These are phyloP conservation scores for Sebastes hubbsi DNA, from an alignment of 2,797 vertebrate genomes.

Conservation along the genomic window DNA sequence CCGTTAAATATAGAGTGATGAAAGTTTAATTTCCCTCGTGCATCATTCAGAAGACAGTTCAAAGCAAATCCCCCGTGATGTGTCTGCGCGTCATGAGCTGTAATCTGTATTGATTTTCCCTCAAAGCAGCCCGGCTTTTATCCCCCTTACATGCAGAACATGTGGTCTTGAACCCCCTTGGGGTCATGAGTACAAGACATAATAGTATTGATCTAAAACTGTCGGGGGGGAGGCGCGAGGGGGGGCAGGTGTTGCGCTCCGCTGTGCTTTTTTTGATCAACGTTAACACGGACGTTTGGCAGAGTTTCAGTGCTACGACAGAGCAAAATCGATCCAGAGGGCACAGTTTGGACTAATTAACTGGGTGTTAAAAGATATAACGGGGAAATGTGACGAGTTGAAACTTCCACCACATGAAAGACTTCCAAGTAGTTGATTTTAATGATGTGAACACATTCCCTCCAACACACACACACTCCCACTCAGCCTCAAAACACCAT, in stretches of 20 bases:
- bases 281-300: not conserved
- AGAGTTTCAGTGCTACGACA: not conserved
- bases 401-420: not conserved
- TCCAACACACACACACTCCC: not conserved
- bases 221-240: not conserved
- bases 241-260: not conserved
- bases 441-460: not conserved
- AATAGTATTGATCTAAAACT: conserved; percentile 49
- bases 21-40: conserved; percentile 11
- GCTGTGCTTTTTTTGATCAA: conserved; percentile 24
- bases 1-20: not conserved
- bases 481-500: not conserved
- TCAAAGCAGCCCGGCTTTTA: conserved; percentile 41
- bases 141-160: conserved; percentile 58
- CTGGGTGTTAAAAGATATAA: not conserved
- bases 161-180: conserved; percentile 34
- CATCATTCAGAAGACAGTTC: conserved; percentile 39
- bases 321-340: not conserved
- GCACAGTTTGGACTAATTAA: not conserved
- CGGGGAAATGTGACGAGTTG: not conserved
- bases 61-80: conserved; percentile 43
- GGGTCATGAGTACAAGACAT: conserved; percentile 37
- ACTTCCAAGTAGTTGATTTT: not conserved
- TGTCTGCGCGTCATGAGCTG: conserved; percentile 42
- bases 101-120: conserved; percentile 70